phyloP scores from a whole-genome alignment of 1,140 invertebrate genomes.

The Homalodisca vitripennis region DNA sequence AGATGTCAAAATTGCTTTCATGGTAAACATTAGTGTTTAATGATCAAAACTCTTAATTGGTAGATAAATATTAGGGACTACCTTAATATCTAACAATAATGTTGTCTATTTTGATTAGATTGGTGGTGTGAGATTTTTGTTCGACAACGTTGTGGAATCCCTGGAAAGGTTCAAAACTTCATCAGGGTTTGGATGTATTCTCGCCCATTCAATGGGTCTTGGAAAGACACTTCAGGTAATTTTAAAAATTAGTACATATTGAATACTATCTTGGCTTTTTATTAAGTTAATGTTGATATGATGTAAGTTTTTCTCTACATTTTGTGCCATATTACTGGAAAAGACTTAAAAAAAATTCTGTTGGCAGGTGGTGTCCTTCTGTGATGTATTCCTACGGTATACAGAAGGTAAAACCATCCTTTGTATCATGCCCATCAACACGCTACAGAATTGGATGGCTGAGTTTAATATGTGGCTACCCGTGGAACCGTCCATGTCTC shows the following conservation, averaged over 20 bases:
- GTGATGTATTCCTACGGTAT: slow-evolving; percentile 91
- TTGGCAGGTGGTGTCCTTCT: slow-evolving; percentile 79
- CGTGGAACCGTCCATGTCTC: slow-evolving; percentile 47
- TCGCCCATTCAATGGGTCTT: slow-evolving; percentile 98
- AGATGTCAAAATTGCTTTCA: too few relatives aligned
- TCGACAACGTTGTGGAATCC: slow-evolving; percentile 95
- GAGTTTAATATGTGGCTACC: slow-evolving; percentile 98
- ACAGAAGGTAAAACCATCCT: slow-evolving; percentile 87
- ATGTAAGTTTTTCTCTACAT: too few relatives aligned
- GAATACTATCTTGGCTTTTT: too few relatives aligned
- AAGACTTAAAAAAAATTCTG: not conserved
- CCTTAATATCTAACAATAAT: too few relatives aligned
- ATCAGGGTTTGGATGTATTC: slow-evolving; percentile 93
- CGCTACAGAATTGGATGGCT: slow-evolving; percentile 96
- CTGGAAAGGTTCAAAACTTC: slow-evolving; percentile 84
- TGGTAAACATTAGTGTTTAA: too few relatives aligned
- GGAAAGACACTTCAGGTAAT: slow-evolving; percentile 95
- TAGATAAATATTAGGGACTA: too few relatives aligned
- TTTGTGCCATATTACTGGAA: too few relatives aligned
- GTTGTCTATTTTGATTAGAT: slow-evolving; percentile 62
- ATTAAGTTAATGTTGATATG: too few relatives aligned
- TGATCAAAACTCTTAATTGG: too few relatives aligned
- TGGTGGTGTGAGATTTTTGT: slow-evolving; percentile 93
- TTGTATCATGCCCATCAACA: slow-evolving; percentile 99
- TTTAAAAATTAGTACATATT: not conserved